Percentiles rank a stretch among this genome's conserved stretches.
These are phyloP conservation scores for Drosophila melanosoma DNA, from an alignment of 2,888 invertebrate species.

Conservation along the genomic window DNA sequence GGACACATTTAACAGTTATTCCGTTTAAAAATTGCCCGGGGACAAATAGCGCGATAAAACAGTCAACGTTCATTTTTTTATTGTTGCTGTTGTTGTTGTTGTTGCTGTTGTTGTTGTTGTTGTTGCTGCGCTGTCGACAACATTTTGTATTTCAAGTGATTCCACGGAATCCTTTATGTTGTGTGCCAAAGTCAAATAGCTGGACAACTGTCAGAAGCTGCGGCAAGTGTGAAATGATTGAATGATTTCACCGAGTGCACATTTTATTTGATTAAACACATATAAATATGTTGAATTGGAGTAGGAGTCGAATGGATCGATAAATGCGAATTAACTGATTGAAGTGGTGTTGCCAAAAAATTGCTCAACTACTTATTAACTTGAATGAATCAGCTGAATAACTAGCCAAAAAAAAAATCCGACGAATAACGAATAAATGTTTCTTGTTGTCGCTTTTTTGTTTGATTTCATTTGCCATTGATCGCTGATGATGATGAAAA, in stretches of 20 bases:
- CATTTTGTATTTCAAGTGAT: slow-evolving; percentile 70
- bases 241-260: not conserved
- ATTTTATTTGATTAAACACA: not conserved
- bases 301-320: not conserved
- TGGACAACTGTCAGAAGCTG: slow-evolving; percentile 10
- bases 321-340: not conserved
- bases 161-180: slow-evolving; percentile 51
- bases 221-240: slow-evolving; percentile 19
- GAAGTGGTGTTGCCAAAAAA: not conserved
- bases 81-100: slow-evolving; percentile 5
- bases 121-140: slow-evolving; percentile 48
- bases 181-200: slow-evolving; percentile 17
- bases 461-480: slow-evolving; percentile 56
- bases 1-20: slow-evolving; percentile 39
- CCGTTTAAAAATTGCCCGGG: slow-evolving; percentile 69
- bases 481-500: slow-evolving; percentile 25
- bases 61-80: slow-evolving; percentile 74
- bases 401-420: not conserved
- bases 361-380: not conserved
- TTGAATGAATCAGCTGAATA: slow-evolving; percentile 4
- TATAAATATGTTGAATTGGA: not conserved
- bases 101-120: slow-evolving; percentile 18
- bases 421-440: no score
- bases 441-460: slow-evolving; percentile 4
- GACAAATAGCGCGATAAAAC: slow-evolving; percentile 72